These are phyloP conservation scores for Tachyglossus aculeatus DNA, from an alignment of 2,797 vertebrate genomes.

Conservation along the genomic window DNA sequence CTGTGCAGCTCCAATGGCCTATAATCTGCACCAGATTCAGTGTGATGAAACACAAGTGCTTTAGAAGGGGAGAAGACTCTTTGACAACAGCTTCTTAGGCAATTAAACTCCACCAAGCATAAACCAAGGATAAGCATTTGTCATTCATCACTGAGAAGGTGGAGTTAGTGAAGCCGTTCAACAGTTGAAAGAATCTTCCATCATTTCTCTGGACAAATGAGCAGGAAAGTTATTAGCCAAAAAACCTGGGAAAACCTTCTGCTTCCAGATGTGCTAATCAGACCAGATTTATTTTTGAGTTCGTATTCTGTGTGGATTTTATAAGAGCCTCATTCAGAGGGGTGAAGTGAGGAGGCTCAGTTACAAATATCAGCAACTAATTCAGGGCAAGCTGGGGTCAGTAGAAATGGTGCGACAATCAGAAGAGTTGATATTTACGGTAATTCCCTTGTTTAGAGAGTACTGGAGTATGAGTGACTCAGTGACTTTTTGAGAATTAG, in stretches of 20 bases:
- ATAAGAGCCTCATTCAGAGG: constrained; percentile 4
- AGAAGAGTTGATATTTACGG: neutral
- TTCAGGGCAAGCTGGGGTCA: neutral
- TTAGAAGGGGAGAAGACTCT: neutral
- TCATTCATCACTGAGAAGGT: neutral
- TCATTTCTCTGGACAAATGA: constrained; percentile 20
- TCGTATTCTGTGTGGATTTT: constrained; percentile 43
- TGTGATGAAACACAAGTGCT: neutral
- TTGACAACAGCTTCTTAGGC: neutral
- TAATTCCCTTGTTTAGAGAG: neutral
- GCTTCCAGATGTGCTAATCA: constrained; percentile 5
- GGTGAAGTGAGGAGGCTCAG: neutral
- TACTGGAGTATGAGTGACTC: neutral
- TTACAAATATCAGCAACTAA: neutral
- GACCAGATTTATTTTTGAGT: constrained; percentile 42
- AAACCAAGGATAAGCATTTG: rapidly evolving
- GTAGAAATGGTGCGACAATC: neutral
- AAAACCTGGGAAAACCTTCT: neutral
- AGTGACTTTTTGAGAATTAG: neutral
- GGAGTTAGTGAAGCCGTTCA: neutral
- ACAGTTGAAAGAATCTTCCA: constrained; percentile 5
- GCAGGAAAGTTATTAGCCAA: neutral
- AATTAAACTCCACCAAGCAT: neutral
- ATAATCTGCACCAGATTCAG: neutral
- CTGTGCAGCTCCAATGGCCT: too few species aligned